Percentiles rank a stretch among this genome's conserved stretches.
Evolutionary conservation across 1,140 invertebrate genomes (phyloP).

Genomic region (Drosophila subobscura): DNA sequence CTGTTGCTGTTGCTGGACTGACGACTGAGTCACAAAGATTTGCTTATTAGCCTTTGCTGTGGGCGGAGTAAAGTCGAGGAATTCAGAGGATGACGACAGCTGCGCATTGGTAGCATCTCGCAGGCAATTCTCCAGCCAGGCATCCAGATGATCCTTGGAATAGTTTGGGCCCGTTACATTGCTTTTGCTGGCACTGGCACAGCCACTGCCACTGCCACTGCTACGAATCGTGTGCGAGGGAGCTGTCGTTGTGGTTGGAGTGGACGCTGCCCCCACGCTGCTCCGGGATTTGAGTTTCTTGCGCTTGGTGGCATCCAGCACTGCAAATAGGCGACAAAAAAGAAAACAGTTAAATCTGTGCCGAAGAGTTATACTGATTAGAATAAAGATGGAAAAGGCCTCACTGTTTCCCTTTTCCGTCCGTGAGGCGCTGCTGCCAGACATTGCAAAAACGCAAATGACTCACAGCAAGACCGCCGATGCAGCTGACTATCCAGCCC

Average conservation of each 20-base stretch:
- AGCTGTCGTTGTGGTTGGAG: slow-evolving; percentile 8
- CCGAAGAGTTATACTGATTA: background rate
- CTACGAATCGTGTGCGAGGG: no score
- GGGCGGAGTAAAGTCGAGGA: slow-evolving; percentile 78
- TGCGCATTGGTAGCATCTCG: slow-evolving; percentile 78
- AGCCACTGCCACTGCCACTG: slow-evolving; percentile 12
- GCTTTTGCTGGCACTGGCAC: slow-evolving; percentile 23
- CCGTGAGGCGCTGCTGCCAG: slow-evolving; percentile 33
- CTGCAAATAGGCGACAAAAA: slow-evolving; percentile 19
- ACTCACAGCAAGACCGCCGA: slow-evolving; percentile 38
- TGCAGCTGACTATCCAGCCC: slow-evolving; percentile 1
- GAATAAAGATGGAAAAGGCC: background rate
- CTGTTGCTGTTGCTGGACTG: slow-evolving; percentile 39
- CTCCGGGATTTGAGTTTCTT: slow-evolving; percentile 79
- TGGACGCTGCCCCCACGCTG: slow-evolving; percentile 20
- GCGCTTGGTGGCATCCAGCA: slow-evolving; percentile 62
- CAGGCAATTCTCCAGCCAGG: slow-evolving; percentile 79
- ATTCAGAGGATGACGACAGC: slow-evolving; percentile 79
- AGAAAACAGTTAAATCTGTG: background rate
- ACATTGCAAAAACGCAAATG: slow-evolving; percentile 65
- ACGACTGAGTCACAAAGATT: slow-evolving; percentile 44
- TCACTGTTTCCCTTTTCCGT: slow-evolving; percentile 1
- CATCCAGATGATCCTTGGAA: slow-evolving; percentile 78
- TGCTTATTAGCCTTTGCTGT: slow-evolving; percentile 34
- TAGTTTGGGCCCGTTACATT: slow-evolving; percentile 48